Evolutionary conservation across 2,113 vertebrate genomes (phyloP), one percentile per base, ranked within the genome.

Genomic region (Oreochromis spilurus): DNA sequence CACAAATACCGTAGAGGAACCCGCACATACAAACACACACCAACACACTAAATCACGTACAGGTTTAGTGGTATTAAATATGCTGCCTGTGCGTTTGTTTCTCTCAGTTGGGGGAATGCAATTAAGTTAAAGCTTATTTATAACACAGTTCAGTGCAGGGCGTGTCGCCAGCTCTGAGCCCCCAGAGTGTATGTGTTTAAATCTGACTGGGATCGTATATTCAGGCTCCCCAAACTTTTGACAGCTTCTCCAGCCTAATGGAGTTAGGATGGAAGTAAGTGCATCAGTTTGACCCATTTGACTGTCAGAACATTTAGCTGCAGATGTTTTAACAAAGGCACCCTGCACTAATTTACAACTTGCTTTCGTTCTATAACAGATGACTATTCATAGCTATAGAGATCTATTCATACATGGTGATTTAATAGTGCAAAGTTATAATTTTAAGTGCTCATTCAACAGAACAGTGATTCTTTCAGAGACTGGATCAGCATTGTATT

Each of bases 81-180:
- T 90, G 89, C 91, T 88, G 86, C 65, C 78, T 55, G 78, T 86
- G 85, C 54, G 3, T 88, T 92, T 89, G 92, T 91, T 92, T 87
- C 87, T 90, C 83, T 80, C 88, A 86, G 88, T 90, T 82, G 77
- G 70, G 87, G 55, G 78, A 93, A 93, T 78, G 92, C 91, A 94
- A 94, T 94, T 93, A 93, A 93, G 90, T 91, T 86, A 92, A 90
- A 91, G 87, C 88, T 94, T 93, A 94, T 94, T 94, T 93, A 94
- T 94, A 91, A 91, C 87, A 82, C 88, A 75, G 81, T 87, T 86
- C 80, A 83, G 83, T 9, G 77, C 31, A 86, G 83, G 90, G 83
- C 79, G 84, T 88, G 88, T 88, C 50, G 78, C 82, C 90, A 82
- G 87, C 70, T 50, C 77, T 5, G 26, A 70, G 58, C 36, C 87